Evolutionary conservation across 2,888 invertebrate genomes (phyloP), one percentile per base, ranked within the genome.

Genomic region (Machimus rusticus): DNA sequence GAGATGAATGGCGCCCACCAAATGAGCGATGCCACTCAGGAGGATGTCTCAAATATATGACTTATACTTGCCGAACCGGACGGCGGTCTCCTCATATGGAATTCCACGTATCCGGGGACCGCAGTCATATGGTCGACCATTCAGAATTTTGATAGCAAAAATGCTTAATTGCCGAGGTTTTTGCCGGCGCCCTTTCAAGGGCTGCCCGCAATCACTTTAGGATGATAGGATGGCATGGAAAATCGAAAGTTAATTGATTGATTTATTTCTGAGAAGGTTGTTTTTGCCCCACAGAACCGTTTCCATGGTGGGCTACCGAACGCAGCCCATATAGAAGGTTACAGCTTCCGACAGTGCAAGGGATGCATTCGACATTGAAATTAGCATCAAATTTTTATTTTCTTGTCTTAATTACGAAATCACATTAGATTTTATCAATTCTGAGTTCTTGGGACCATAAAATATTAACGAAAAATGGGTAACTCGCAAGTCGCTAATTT

Each of bases 201-300:
- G 37, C 34, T 23, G 23, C 39, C 28, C 34, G 51, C 66, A 66
- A 84, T 84, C 34, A 39, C 39, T 16, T 31, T 31, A 37, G 34
- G 43, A 46, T 51, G 23, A 16, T 31, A 37, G 34, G 43, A 46
- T 51, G 23, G 23, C 34, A 37, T 37, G 43, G 90, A 90, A 90
- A 90, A 89, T 90, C 88, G 89, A 92, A 76, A 91, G 92, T 92
- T 91, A 92, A 92, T 92, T 92, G 92, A 92, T 92, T 92, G 92
- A 92, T 92, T 92, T 92, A 92, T 92, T 92, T 91, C 90, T 90
- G 90, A 89, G 90, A 90, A 90, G 90, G 88, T 88, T 82, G 77
- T 89, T 89, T 89, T 89, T 89, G 28, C 31, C 46, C 43, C 19
- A 74, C 55, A 39, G 9, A 37, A 23, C 19, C 16, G 2, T 39